Evolutionary conservation across 1,140 invertebrate genomes (phyloP).

Genomic region (Parasteatoda tepidariorum): DNA sequence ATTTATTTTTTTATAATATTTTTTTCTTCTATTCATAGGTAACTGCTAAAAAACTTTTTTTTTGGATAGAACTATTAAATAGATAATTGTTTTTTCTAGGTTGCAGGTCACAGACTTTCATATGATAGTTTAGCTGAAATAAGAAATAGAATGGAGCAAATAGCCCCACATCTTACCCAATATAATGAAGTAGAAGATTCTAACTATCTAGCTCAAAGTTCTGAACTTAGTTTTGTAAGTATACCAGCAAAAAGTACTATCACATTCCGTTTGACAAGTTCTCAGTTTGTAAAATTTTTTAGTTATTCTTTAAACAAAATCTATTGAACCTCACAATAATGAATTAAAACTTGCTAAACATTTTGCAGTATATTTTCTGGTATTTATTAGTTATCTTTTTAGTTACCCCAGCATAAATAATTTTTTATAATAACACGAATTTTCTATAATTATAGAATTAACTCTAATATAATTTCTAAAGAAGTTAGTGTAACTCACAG

Average conservation of each 20-base stretch:
- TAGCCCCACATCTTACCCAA: conserved; percentile 88
- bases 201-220: conserved; percentile 84
- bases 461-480: too few relatives aligned
- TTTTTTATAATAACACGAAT: too few relatives aligned
- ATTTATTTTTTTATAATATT: too few relatives aligned
- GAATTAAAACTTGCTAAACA: neutral
- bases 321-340: neutral
- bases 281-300: conserved; percentile 15
- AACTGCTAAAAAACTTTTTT: too few relatives aligned
- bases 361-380: too few relatives aligned
- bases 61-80: neutral
- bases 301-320: neutral
- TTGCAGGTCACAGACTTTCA: conserved; percentile 83
- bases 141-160: conserved; percentile 81
- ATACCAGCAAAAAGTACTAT: neutral
- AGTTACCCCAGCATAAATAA: too few relatives aligned
- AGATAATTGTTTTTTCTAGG: conserved; percentile 70
- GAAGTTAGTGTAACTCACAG: too few relatives aligned
- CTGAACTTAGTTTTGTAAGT: conserved; percentile 76
- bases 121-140: conserved; percentile 91
- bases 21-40: too few relatives aligned
- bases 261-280: neutral
- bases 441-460: too few relatives aligned
- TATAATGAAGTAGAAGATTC: conserved; percentile 86
- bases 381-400: too few relatives aligned